phyloP scores from a whole-genome alignment of 2,113 vertebrate genomes.

The Tragelaphus scriptus region DNA sequence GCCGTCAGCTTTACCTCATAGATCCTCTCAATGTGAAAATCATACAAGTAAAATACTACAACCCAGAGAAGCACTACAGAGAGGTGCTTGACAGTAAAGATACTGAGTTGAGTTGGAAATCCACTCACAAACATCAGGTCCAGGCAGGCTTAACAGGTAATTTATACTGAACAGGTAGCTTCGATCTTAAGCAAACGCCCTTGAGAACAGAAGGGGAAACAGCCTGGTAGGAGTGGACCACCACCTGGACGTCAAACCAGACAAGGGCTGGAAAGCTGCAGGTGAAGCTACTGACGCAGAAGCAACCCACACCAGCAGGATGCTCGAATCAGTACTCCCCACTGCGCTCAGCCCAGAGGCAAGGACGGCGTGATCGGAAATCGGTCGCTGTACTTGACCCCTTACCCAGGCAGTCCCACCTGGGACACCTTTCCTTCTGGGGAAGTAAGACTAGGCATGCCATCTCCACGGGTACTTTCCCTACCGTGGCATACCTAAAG shows the following conservation, averaged over 20 bases:
- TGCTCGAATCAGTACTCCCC: background rate
- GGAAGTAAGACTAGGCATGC: background rate
- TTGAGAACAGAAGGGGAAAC: background rate
- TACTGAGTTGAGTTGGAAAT: background rate
- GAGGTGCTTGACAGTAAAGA: background rate
- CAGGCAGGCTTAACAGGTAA: background rate
- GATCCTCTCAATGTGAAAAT: background rate
- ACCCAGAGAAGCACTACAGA: background rate
- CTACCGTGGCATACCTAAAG: accelerated
- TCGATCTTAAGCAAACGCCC: accelerated
- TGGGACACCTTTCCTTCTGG: background rate
- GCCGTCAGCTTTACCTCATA: background rate
- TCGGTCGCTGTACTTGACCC: accelerated
- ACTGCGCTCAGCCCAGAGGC: accelerated
- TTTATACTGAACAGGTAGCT: no score
- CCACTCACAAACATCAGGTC: background rate
- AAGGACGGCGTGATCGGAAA: background rate
- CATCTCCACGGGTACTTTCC: background rate
- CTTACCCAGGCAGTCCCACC: accelerated
- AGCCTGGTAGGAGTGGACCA: no score
- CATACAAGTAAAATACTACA: background rate
- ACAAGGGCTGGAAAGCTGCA: no score
- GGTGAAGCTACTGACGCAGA: background rate
- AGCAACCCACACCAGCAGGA: background rate
- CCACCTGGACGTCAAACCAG: background rate